Evolutionary conservation across 2,888 invertebrate species (phyloP).

Genomic region (Cosmia trapezina): DNA sequence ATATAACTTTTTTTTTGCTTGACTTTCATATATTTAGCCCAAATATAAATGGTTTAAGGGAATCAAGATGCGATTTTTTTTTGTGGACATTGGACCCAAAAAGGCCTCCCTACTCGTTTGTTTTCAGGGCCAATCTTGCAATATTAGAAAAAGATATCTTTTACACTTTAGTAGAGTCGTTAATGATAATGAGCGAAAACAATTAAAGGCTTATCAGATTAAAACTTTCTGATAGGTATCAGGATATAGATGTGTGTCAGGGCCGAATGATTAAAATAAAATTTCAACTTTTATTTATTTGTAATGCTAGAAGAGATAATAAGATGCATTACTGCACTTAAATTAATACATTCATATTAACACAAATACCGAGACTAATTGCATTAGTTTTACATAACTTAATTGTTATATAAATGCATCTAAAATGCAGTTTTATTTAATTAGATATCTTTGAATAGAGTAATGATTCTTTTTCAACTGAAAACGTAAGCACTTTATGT

Average conservation of each 20-base stretch:
- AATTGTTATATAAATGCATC: neutral
- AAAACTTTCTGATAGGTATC: conserved; percentile 42
- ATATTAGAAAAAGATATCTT: conserved; percentile 11
- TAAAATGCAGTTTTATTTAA: neutral
- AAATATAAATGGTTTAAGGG: no score
- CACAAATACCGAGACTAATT: conserved; percentile 9
- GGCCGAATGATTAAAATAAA: conserved; percentile 28
- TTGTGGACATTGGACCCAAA: no score
- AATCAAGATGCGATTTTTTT: neutral
- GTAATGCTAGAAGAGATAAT: neutral
- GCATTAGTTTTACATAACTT: neutral
- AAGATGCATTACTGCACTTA: conserved; percentile 1
- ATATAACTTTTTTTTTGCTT: no score
- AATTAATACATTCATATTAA: neutral
- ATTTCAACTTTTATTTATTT: conserved; percentile 7
- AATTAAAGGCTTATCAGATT: conserved; percentile 46
- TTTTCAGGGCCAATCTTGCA: neutral
- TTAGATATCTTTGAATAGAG: neutral
- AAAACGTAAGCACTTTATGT: neutral
- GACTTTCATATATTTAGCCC: no score
- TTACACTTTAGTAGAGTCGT: conserved; percentile 11
- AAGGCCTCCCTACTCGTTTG: neutral
- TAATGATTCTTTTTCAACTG: neutral
- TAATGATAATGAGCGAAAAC: conserved; percentile 32
- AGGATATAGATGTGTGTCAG: conserved; percentile 47